Conservation (phyloP, 2,888 invertebrate species). For the Xanthorhoe designata region DNA sequence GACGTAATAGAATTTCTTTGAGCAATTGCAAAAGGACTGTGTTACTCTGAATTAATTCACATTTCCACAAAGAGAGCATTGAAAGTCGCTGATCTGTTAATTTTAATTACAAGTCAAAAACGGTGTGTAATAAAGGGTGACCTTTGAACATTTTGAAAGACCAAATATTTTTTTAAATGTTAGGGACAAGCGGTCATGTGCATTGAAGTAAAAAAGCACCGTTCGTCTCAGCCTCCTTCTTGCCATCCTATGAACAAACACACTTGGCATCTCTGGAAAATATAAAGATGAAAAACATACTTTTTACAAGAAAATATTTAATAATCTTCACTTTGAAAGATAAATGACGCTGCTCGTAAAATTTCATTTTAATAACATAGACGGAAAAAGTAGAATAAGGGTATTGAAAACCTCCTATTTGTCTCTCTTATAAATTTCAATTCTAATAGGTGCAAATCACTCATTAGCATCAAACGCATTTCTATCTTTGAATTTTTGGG, state of each 20-base stretch:
- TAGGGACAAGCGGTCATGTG: neutral
- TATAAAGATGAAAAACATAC: neutral
- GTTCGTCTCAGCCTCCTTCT: neutral
- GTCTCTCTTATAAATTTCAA: no score
- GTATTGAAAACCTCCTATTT: no score
- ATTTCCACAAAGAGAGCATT: conserved; percentile 19
- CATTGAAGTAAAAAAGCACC: neutral
- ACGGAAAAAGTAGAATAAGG: no score
- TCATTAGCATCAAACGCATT: no score
- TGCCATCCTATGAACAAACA: neutral
- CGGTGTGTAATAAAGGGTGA: conserved; percentile 2
- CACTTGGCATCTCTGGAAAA: neutral
- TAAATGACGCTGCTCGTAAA: no score
- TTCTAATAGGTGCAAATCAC: no score
- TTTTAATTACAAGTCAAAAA: conserved; percentile 18
- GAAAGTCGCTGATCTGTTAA: conserved; percentile 21
- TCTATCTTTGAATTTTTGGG: no score
- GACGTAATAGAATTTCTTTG: conserved; percentile 40
- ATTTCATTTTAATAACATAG: no score
- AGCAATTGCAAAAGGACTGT: conserved; percentile 31
- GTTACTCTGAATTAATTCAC: conserved; percentile 23
- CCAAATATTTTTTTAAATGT: neutral
- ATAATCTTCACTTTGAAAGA: no score
- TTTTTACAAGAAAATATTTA: no score
- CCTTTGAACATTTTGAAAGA: conserved; percentile 1